Base-by-base conservation (phyloP, 2,797 vertebrate species). In the Coranthus polyacanthus region DNA sequence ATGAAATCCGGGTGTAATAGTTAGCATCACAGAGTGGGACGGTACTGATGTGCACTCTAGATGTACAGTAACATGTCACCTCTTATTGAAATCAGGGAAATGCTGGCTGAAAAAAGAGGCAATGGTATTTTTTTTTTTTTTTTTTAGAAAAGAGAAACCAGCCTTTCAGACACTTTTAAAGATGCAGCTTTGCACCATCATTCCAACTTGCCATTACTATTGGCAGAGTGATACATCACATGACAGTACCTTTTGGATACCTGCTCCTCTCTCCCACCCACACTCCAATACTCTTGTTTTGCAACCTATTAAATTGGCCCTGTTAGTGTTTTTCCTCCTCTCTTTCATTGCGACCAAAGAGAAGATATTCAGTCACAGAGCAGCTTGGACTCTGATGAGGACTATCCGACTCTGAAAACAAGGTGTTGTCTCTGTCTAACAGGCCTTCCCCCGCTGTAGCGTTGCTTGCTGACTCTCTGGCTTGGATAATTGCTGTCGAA, bases 401-500 rank as follows among this genome's bases (percentile, higher is more conserved):
- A 76, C 80, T 12, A 65, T 71, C 68, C 39, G 21, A 55, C 72
- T 79, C 64, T 3, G 58, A 66, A 69, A 88, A 88, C 80, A 62
- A 47, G 65, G 66, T 78, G 81, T 72, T 70, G 71, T 82, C 64
- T 78, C 43, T 53, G 73, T 67, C 63, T 79, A 78, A 86, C 82
- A 75, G 67, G 32, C 73, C 49, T 41, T 72, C 64, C 70, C 68
- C 70, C 4, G 13, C 22, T 45, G 60, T 46, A 55, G 20, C 15
- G 67, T 53, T 38, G 80, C 70, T 73, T 64, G 84, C 85, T 76
- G 83, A 75, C 76, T 78, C 76, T 72, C 69, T 37, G 29, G 60
- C 80, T 80, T 42, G 68, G 79, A 71, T 91, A 91, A 91, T 89
- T 92, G 85, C 81, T 55, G 77, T 84, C 72, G 63, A 36, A 72